Percentiles rank a stretch among this genome's conserved stretches.
These are phyloP conservation scores for Australoheros scitulus DNA, from an alignment of 2,113 vertebrate genomes.

Conservation along the genomic window DNA sequence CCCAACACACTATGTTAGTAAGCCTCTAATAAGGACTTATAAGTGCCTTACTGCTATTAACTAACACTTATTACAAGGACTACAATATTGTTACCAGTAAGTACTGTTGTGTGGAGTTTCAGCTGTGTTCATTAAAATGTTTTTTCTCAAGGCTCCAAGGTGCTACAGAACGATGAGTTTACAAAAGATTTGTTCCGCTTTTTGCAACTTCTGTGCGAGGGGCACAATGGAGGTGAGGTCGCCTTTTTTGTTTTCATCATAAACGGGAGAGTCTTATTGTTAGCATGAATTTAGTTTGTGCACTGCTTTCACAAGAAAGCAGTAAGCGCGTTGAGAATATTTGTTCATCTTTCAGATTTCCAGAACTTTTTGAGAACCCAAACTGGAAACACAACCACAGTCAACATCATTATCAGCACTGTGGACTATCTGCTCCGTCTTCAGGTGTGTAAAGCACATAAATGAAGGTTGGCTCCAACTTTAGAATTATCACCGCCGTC, in stretches of 20 bases:
- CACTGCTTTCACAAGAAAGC: background rate
- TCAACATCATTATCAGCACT: slow-evolving; percentile 98
- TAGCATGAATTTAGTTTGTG: background rate
- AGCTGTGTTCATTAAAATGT: slow-evolving; percentile 38
- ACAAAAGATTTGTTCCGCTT: slow-evolving; percentile 97
- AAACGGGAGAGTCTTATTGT: background rate
- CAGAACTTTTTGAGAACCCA: slow-evolving; percentile 97
- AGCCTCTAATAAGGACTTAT: background rate
- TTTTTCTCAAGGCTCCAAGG: slow-evolving; percentile 92
- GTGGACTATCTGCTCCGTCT: slow-evolving; percentile 97
- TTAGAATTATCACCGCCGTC: background rate
- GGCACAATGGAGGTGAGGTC: slow-evolving; percentile 93
- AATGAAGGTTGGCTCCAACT: background rate
- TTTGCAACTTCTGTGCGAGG: slow-evolving; percentile 97
- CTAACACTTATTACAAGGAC: slow-evolving; percentile 4
- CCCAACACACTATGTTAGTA: background rate
- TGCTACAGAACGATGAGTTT: slow-evolving; percentile 97
- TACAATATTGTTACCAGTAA: background rate
- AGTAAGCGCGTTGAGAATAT: background rate
- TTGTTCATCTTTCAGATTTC: slow-evolving; percentile 84
- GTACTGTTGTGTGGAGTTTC: background rate
- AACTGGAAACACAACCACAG: slow-evolving; percentile 97
- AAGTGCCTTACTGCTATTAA: background rate
- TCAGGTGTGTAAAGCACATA: slow-evolving; percentile 81
- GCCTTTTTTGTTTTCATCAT: background rate